Evolutionary conservation across 92 coral and sea anemone species (phyloP).

Genomic region (Palythoa grandis): DNA sequence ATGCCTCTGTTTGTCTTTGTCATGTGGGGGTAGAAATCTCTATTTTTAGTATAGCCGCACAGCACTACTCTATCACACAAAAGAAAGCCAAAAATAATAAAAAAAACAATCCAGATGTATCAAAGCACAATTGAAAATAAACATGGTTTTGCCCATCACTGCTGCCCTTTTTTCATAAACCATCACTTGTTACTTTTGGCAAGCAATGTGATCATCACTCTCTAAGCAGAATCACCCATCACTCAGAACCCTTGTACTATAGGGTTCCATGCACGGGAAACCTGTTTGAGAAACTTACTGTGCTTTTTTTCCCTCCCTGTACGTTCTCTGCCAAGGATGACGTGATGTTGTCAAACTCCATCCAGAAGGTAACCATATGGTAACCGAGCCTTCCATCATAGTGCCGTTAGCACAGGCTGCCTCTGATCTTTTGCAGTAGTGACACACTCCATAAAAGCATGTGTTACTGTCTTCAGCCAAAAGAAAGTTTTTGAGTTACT

Average conservation of each 20-base stretch:
- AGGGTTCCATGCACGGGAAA: not conserved
- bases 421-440: slow-evolving; percentile 83
- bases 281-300: slow-evolving; percentile 55
- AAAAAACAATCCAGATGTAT: too few relatives aligned
- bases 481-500: not conserved
- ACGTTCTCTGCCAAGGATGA: slow-evolving; percentile 95
- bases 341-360: slow-evolving; percentile 80
- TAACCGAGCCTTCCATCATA: slow-evolving; percentile 90
- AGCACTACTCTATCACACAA: too few relatives aligned
- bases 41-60: too few relatives aligned
- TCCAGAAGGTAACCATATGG: slow-evolving; percentile 93
- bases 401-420: slow-evolving; percentile 96
- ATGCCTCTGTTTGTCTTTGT: too few relatives aligned
- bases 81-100: too few relatives aligned
- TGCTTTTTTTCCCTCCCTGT: slow-evolving; percentile 80
- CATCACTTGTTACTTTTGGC: too few relatives aligned
- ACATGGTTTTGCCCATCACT: too few relatives aligned
- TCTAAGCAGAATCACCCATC: too few relatives aligned
- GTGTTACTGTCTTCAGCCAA: slow-evolving; percentile 73
- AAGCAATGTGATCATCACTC: too few relatives aligned
- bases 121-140: too few relatives aligned
- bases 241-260: not conserved
- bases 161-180: too few relatives aligned
- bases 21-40: too few relatives aligned
- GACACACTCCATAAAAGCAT: slow-evolving; percentile 95